These are phyloP conservation scores for Myopa tessellatipennis DNA, from an alignment of 2,888 invertebrate species.

Conservation along the genomic window DNA sequence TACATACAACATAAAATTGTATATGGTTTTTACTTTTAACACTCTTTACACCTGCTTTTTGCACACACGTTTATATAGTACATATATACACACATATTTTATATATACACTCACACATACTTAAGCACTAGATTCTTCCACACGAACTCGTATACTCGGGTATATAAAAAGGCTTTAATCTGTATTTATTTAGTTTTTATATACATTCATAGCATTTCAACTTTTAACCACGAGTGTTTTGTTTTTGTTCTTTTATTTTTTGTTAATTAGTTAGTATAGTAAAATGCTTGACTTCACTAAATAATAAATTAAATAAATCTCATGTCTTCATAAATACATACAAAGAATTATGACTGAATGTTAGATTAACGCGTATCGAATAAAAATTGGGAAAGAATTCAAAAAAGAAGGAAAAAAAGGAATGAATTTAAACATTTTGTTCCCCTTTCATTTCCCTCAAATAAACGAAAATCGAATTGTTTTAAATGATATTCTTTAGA, in stretches of 20 bases:
- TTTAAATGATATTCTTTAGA: background rate
- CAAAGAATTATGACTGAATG: too few relatives aligned
- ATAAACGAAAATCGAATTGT: background rate
- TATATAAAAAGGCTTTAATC: background rate
- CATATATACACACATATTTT: background rate
- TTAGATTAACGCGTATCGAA: too few relatives aligned
- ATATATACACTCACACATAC: conserved; percentile 9
- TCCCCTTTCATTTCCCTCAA: background rate
- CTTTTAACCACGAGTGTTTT: too few relatives aligned
- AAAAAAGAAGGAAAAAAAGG: too few relatives aligned
- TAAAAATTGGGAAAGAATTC: too few relatives aligned
- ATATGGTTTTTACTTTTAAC: too few relatives aligned
- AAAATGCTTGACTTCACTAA: background rate
- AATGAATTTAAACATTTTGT: too few relatives aligned
- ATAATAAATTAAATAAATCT: background rate
- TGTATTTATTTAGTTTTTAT: background rate
- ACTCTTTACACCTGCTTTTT: background rate
- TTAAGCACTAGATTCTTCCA: background rate
- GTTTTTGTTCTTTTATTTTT: too few relatives aligned
- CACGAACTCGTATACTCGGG: background rate
- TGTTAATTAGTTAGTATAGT: background rate
- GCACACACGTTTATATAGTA: conserved; percentile 6
- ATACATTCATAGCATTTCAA: too few relatives aligned
- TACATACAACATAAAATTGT: conserved; percentile 37
- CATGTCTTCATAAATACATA: too few relatives aligned